Percentiles rank a stretch among this genome's conserved stretches.
phyloP scores from a whole-genome alignment of 30 jellyfish, hydroid and myxozoan genomes.

The Phacellophora camtschatica region DNA sequence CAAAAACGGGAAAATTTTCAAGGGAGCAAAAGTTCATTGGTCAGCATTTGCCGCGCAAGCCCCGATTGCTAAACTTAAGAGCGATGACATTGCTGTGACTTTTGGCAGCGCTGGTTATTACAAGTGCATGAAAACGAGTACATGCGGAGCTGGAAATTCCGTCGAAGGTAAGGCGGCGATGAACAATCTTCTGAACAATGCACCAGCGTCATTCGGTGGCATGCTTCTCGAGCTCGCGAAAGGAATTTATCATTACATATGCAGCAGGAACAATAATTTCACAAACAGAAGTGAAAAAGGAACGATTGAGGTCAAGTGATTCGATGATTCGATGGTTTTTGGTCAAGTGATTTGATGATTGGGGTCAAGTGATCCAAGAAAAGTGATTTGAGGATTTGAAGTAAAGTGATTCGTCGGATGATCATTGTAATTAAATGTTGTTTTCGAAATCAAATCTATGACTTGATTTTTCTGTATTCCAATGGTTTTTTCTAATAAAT shows the following conservation, averaged over 20 bases:
- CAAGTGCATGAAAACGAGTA: conserved; percentile 56
- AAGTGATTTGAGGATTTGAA: no score
- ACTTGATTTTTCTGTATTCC: no score
- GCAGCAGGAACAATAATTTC: conserved; percentile 89
- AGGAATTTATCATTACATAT: conserved; percentile 76
- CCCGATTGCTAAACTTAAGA: neutral
- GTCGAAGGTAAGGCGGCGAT: conserved; percentile 45
- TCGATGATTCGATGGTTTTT: neutral
- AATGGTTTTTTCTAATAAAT: no score
- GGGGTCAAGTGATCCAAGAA: no score
- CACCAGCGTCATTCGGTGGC: conserved; percentile 97
- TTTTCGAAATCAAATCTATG: no score
- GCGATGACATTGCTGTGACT: conserved; percentile 75
- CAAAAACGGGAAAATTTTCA: conserved; percentile 73
- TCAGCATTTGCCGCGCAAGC: conserved; percentile 17
- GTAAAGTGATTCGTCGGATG: no score
- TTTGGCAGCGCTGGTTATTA: conserved; percentile 73
- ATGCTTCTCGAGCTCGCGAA: conserved; percentile 62
- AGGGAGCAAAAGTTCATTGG: conserved; percentile 66
- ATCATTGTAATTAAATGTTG: no score
- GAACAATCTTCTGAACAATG: conserved; percentile 81
- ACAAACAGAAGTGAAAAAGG: conserved; percentile 90
- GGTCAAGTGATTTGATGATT: neutral
- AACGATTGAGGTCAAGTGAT: conserved; percentile 46
- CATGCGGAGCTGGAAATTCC: conserved; percentile 71